phyloP scores from a whole-genome alignment of 1,140 invertebrate genomes.

The Parapsyche elsis region DNA sequence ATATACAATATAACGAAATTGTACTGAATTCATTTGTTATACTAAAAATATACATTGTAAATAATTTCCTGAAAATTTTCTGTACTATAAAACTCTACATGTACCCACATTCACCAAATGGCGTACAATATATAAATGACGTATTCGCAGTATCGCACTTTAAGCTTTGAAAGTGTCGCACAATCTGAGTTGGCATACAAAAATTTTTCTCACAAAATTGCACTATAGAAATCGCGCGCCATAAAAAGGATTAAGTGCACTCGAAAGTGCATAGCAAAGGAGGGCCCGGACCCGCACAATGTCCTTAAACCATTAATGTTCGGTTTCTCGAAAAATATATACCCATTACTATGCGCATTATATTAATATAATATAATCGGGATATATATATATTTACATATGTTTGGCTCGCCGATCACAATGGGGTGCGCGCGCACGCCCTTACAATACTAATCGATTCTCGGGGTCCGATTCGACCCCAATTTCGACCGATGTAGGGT shows the following conservation, averaged over 20 bases:
- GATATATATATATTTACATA: conserved; percentile 30
- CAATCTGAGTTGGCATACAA: too few relatives aligned
- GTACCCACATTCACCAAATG: too few relatives aligned
- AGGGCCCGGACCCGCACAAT: conserved; percentile 1
- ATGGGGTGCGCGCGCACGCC: conserved; percentile 42
- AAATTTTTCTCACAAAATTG: too few relatives aligned
- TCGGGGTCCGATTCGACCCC: conserved; percentile 30
- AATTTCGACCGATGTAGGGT: not conserved
- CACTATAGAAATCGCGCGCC: not conserved
- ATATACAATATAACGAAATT: too few relatives aligned
- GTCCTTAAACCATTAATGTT: not conserved
- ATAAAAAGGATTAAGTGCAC: conserved; percentile 36
- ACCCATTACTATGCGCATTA: not conserved
- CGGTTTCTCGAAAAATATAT: not conserved
- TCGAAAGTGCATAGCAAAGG: not conserved
- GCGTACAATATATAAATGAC: too few relatives aligned
- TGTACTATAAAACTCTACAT: too few relatives aligned
- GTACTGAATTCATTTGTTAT: too few relatives aligned
- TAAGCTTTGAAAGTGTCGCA: too few relatives aligned
- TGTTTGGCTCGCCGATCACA: conserved; percentile 28
- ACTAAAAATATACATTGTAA: too few relatives aligned
- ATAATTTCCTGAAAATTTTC: too few relatives aligned
- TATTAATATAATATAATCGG: not conserved
- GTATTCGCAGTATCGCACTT: too few relatives aligned
- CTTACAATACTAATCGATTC: conserved; percentile 52